These are phyloP conservation scores for Calosoma granatense DNA, from an alignment of 1,140 invertebrate genomes.

Conservation along the genomic window DNA sequence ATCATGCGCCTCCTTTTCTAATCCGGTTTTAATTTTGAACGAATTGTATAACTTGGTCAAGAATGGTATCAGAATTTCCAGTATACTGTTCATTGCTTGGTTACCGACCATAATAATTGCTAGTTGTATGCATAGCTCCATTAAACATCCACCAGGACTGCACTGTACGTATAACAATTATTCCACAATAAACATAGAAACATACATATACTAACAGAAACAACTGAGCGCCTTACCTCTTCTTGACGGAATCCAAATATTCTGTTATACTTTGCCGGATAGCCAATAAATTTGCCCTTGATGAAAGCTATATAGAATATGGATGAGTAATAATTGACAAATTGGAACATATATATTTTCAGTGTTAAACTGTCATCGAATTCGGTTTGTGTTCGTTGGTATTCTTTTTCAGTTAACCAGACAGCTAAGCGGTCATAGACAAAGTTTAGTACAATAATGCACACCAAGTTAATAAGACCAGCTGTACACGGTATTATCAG, in stretches of 20 bases:
- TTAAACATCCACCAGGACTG: slow-evolving; percentile 68
- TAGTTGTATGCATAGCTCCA: slow-evolving; percentile 73
- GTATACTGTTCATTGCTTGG: slow-evolving; percentile 68
- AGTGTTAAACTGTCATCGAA: slow-evolving; percentile 76
- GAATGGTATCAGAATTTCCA: slow-evolving; percentile 63
- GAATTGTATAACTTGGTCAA: slow-evolving; percentile 34
- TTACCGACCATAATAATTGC: slow-evolving; percentile 80
- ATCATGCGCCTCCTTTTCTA: slow-evolving; percentile 16
- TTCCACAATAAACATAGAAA: too few species aligned
- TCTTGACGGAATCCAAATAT: slow-evolving; percentile 60
- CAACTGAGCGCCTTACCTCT: slow-evolving; percentile 51
- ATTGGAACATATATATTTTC: slow-evolving; percentile 82
- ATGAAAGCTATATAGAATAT: slow-evolving; percentile 82
- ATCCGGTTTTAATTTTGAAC: slow-evolving; percentile 23
- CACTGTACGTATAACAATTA: slow-evolving; percentile 43
- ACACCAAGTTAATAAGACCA: slow-evolving; percentile 62
- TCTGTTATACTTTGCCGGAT: slow-evolving; percentile 62
- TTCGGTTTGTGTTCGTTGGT: slow-evolving; percentile 74
- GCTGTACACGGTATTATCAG: slow-evolving; percentile 48
- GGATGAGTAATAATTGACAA: slow-evolving; percentile 79
- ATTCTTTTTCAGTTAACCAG: slow-evolving; percentile 62
- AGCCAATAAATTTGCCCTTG: slow-evolving; percentile 71
- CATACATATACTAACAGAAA: too few species aligned
- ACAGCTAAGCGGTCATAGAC: slow-evolving; percentile 41
- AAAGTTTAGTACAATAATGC: slow-evolving; percentile 42